These are phyloP conservation scores for Cacoxenus indagator DNA, from an alignment of 2,888 invertebrate genomes.

Conservation along the genomic window DNA sequence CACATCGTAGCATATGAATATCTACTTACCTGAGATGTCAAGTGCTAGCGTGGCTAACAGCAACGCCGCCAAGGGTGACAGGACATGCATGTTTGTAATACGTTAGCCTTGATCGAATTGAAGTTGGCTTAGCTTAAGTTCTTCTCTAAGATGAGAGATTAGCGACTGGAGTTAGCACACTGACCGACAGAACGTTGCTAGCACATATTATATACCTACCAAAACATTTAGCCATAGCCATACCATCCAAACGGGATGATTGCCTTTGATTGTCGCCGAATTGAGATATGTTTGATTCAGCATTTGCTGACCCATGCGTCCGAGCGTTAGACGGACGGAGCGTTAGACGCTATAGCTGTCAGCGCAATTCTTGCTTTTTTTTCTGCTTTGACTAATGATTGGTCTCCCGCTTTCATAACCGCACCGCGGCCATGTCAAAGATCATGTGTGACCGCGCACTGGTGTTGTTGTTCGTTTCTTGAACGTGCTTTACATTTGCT, in stretches of 20 bases:
- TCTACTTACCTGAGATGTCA: slow-evolving; percentile 36
- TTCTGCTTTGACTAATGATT: slow-evolving; percentile 22
- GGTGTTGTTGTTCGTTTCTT: neutral
- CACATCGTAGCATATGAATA: neutral
- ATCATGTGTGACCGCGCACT: slow-evolving; percentile 13
- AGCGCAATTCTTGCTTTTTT: neutral
- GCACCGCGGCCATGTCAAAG: slow-evolving; percentile 34
- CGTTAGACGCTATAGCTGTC: neutral
- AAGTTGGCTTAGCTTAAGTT: neutral
- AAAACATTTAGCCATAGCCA: slow-evolving; percentile 10
- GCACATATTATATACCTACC: slow-evolving; percentile 49
- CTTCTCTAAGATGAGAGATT: slow-evolving; percentile 25
- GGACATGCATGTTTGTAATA: neutral
- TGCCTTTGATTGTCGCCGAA: neutral
- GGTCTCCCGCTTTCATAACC: slow-evolving; percentile 16
- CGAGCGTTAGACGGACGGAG: slow-evolving; percentile 4
- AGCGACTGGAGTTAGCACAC: slow-evolving; percentile 41
- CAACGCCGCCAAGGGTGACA: slow-evolving; percentile 10
- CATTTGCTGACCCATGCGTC: no score
- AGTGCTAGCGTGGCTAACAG: slow-evolving; percentile 33
- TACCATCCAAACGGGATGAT: neutral
- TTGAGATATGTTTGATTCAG: neutral
- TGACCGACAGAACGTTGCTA: slow-evolving; percentile 45
- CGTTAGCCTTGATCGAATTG: slow-evolving; percentile 22
- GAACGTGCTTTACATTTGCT: neutral